Percentiles rank a stretch among this genome's conserved stretches.
Conservation (phyloP, 1,140 invertebrate genomes). For the Brachionus manjavacas region DNA sequence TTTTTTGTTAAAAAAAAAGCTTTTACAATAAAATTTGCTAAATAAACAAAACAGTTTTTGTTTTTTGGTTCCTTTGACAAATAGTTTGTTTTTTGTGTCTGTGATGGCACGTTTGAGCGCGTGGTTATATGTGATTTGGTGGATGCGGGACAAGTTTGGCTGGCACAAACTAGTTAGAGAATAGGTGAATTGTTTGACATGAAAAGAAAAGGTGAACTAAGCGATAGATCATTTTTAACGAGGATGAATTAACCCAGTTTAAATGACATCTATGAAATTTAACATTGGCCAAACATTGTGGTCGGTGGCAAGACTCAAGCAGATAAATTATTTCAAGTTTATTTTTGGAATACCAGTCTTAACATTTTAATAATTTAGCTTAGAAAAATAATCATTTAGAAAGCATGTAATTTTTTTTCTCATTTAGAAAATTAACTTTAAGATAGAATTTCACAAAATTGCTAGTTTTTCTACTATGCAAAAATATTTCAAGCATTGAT, state of each 20-base stretch:
- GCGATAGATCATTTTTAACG: background rate
- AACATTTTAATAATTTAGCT: slow-evolving; percentile 4
- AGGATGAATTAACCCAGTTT: background rate
- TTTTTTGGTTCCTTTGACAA: background rate
- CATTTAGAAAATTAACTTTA: slow-evolving; percentile 20
- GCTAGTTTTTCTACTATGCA: background rate
- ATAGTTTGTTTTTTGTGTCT: background rate
- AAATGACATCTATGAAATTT: background rate
- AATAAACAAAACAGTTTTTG: background rate
- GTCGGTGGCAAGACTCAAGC: background rate
- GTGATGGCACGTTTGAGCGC: background rate
- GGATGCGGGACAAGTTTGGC: background rate
- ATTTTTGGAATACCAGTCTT: slow-evolving; percentile 1
- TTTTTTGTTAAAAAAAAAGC: background rate
- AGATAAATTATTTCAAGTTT: background rate
- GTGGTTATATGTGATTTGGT: background rate
- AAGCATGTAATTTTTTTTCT: slow-evolving; percentile 25
- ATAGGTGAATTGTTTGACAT: background rate
- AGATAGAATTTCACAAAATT: slow-evolving; percentile 24
- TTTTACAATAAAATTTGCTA: background rate
- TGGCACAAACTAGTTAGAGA: background rate
- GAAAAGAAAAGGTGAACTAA: background rate
- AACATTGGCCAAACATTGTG: background rate
- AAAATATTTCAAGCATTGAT: background rate
- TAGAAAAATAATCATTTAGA: background rate